Evolutionary conservation across 2,113 vertebrate genomes (phyloP), one percentile per base, ranked within the genome.

Genomic region (Corythornis madagascariensis): DNA sequence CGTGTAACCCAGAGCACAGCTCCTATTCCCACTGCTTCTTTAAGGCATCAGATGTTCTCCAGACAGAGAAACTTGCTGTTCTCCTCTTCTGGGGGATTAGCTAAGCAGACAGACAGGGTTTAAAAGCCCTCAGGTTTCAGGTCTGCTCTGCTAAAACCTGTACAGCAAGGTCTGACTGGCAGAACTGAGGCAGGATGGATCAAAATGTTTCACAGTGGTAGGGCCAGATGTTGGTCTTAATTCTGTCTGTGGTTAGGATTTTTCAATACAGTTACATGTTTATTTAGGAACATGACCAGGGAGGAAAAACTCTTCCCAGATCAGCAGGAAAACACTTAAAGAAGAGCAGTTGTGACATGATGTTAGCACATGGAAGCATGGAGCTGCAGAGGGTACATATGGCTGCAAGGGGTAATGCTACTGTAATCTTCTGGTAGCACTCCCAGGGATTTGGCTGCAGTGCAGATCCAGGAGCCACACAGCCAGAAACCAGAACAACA

Each of bases 381-480:
- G 82, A 88, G 90, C 61, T 84, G 65, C 48, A 67, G 8, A 42
- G 63, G 22, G 73, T 82, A 75, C 88, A 93, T 93, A 92, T 79
- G 89, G 90, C 61, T 89, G 45, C 26, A 83, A 88, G 38, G 59
- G 47, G 66, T 89, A 93, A 95, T 94, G 77, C 92, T 82, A 52
- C 86, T 79, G 28, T 93, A 93, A 96, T 94, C 94, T 73, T 70
- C 84, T 50, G 74, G 66, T 72, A 77, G 83, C 40, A 69, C 33
- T 85, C 56, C 19, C 43, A 92, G 47, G 88, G 92, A 95, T 95
- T 95, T 92, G 79, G 83, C 79, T 91, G 2, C 69, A 72, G 72
- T 33, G 55, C 71, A 92, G 67, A 87, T 17, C 0, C 1, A 92
- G 94, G 71, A 94, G 55, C 35, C 47, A 71, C 61, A 69, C 20